Conservation (phyloP, 2,888 invertebrate species). For the Parapristionchus giblindavisi region DNA sequence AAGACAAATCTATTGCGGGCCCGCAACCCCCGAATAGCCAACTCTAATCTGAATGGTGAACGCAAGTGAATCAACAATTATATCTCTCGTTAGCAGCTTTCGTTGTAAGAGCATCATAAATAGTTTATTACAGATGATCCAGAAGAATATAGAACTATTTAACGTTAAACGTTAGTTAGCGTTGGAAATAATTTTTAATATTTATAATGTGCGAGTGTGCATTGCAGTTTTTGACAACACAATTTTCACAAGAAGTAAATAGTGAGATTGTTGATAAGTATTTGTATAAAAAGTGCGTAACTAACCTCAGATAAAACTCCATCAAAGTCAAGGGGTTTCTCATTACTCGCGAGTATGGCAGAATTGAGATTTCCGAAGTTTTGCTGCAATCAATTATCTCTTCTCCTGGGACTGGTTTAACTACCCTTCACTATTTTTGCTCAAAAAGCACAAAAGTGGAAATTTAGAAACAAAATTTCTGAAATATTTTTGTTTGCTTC, state of each 20-base stretch:
- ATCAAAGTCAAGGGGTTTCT: slow-evolving; percentile 54
- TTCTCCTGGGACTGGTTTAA: background rate
- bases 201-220: background rate
- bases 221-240: background rate
- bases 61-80: too few relatives aligned
- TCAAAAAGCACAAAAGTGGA: background rate
- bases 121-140: too few relatives aligned
- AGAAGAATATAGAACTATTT: too few relatives aligned
- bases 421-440: background rate
- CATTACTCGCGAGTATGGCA: slow-evolving; percentile 46
- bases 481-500: too few relatives aligned
- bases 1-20: too few relatives aligned
- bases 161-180: too few relatives aligned
- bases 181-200: background rate
- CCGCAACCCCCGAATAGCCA: too few relatives aligned
- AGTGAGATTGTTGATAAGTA: background rate
- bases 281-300: background rate
- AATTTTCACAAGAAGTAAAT: background rate
- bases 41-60: too few relatives aligned
- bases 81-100: too few relatives aligned
- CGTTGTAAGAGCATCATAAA: too few relatives aligned
- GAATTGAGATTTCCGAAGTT: slow-evolving; percentile 50
- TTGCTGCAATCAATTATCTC: slow-evolving; percentile 42
- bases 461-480: too few relatives aligned
- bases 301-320: slow-evolving; percentile 46